These are phyloP conservation scores for Platyrinchus mystaceus DNA, from an alignment of 2,797 vertebrate genomes.

Conservation along the genomic window DNA sequence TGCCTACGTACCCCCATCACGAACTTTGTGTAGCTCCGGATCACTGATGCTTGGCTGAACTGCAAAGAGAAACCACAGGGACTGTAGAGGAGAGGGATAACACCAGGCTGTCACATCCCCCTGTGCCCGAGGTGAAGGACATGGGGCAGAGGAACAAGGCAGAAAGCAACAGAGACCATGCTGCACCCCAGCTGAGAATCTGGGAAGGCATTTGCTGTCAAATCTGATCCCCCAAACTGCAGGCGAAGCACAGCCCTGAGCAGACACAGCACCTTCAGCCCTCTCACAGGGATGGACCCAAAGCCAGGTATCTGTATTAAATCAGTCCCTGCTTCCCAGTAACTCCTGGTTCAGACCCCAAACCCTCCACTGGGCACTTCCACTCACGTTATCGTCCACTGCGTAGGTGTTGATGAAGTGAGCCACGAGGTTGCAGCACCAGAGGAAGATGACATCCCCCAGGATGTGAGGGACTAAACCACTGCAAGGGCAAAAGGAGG, in stretches of 20 bases:
- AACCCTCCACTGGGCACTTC: background rate
- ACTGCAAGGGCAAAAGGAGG: conserved; percentile 72
- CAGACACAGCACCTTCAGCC: background rate
- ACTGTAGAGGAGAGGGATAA: background rate
- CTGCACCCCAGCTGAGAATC: background rate
- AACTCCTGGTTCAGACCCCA: background rate
- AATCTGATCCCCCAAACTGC: background rate
- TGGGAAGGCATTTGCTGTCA: background rate
- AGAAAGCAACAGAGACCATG: background rate
- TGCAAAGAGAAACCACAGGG: conserved; percentile 58
- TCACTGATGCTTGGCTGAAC: conserved; percentile 87
- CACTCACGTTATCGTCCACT: conserved; percentile 87
- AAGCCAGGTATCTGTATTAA: background rate
- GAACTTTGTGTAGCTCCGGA: conserved; percentile 89
- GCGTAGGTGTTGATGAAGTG: conserved; percentile 89
- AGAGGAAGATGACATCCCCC: conserved; percentile 88
- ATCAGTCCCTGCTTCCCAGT: background rate
- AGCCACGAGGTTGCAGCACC: conserved; percentile 89
- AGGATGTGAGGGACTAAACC: conserved; percentile 86
- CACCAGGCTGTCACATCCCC: background rate
- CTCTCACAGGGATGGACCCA: background rate
- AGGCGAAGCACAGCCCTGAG: background rate
- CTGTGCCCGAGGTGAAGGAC: rapidly evolving
- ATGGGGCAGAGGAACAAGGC: background rate
- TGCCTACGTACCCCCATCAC: conserved; percentile 84